phyloP scores from a whole-genome alignment of 2,888 invertebrate species.

The Sphaeridia pumilis region DNA sequence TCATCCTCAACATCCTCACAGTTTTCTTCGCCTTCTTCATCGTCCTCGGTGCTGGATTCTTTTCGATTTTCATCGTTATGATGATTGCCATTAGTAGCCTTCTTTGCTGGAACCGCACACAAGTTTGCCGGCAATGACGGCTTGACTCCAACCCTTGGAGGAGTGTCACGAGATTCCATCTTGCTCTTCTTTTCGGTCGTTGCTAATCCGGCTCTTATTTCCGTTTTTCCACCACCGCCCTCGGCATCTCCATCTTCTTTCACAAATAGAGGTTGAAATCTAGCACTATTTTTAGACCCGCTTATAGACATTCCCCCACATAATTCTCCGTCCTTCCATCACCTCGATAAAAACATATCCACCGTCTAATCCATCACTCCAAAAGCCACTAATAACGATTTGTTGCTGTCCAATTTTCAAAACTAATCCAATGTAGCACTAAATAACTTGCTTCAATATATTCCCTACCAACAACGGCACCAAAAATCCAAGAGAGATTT shows the following conservation, averaged over 20 bases:
- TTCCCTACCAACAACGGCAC: too few relatives aligned
- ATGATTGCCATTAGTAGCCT: not conserved
- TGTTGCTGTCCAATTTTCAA: too few relatives aligned
- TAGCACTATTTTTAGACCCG: constrained; percentile 15
- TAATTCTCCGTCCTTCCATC: too few relatives aligned
- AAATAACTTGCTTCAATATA: too few relatives aligned
- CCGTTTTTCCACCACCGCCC: not conserved
- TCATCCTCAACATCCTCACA: constrained; percentile 13
- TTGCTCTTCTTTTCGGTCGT: not conserved
- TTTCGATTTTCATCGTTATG: not conserved
- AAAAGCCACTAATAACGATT: too few relatives aligned
- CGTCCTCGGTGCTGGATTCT: constrained; percentile 1
- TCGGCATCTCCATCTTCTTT: constrained; percentile 23
- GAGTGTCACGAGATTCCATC: not conserved
- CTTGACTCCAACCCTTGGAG: not conserved
- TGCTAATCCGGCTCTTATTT: not conserved
- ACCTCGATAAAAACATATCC: too few relatives aligned
- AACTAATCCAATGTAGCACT: too few relatives aligned
- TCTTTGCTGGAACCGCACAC: not conserved
- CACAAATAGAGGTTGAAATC: constrained; percentile 32
- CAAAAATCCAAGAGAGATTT: too few relatives aligned
- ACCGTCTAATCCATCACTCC: too few relatives aligned
- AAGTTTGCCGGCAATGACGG: not conserved
- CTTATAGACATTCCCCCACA: constrained; percentile 8
- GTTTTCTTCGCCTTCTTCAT: constrained; percentile 12